phyloP scores from a whole-genome alignment of 2,113 vertebrate species.

The human region GRCh38 chr1:180577501-180578000 shows the following conservation, averaged over 20 bases:
- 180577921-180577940: background rate
- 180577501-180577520: background rate
- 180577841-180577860: background rate
- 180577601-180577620: background rate
- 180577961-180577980: background rate
- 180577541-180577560: background rate
- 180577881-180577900: background rate
- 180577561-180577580: background rate
- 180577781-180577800: background rate
- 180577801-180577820: background rate
- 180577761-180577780: background rate
- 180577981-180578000: background rate
- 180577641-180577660: background rate
- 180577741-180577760: conserved; percentile 1
- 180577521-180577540: background rate
- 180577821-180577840: background rate
- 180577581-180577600: background rate
- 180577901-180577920: background rate
- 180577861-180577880: background rate
- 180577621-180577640: background rate
- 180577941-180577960: background rate
- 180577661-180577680: background rate
- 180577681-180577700: background rate
- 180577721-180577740: background rate
- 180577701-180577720: conserved; percentile 6